phyloP scores from a whole-genome alignment of 2,888 invertebrate genomes.

The Eristalis intricaria region DNA sequence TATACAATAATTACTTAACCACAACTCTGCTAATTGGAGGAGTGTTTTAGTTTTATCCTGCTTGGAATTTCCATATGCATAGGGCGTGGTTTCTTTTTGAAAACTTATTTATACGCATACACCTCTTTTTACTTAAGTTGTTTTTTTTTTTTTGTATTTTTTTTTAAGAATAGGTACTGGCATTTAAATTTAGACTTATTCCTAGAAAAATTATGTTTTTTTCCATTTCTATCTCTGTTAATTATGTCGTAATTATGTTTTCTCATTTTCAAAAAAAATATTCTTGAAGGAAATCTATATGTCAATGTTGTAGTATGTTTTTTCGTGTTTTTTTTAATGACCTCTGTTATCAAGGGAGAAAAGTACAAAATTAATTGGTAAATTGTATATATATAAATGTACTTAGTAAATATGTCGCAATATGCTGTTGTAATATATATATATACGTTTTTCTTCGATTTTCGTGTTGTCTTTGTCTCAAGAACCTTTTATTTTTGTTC shows the following conservation, averaged over 20 bases:
- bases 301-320: constrained; percentile 51
- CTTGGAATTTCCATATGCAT: constrained; percentile 64
- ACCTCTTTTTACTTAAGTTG: neutral
- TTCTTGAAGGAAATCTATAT: constrained; percentile 67
- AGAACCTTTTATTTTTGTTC: constrained; percentile 71
- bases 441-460: constrained; percentile 55
- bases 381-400: constrained; percentile 71
- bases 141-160: constrained; percentile 31
- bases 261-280: constrained; percentile 41
- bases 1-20: constrained; percentile 70
- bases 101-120: constrained; percentile 60
- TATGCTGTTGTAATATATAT: constrained; percentile 71
- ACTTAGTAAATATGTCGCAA: constrained; percentile 69
- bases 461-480: constrained; percentile 64
- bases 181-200: constrained; percentile 69
- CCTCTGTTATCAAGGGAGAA: constrained; percentile 64
- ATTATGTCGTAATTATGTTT: constrained; percentile 72
- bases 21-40: constrained; percentile 62
- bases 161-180: constrained; percentile 70
- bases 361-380: constrained; percentile 72
- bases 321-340: constrained; percentile 33
- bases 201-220: constrained; percentile 40
- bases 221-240: constrained; percentile 63
- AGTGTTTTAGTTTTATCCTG: constrained; percentile 38
- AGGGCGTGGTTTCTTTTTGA: constrained; percentile 40